phyloP scores from a whole-genome alignment of 2,797 vertebrate species.

The Macropus fuliginosus region DNA sequence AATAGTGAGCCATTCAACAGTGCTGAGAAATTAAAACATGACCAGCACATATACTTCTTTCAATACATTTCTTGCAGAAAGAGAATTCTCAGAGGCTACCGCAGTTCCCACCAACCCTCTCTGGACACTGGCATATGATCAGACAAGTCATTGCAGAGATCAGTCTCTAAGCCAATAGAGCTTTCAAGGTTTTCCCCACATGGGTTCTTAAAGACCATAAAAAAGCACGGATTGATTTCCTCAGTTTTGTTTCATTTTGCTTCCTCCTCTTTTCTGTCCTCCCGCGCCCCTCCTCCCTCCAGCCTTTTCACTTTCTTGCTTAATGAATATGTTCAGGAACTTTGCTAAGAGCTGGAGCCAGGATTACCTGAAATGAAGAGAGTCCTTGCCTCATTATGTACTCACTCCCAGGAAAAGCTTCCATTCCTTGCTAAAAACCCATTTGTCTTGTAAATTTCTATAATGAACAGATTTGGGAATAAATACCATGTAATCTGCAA shows the following conservation, averaged over 20 bases:
- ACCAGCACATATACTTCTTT: conserved; percentile 77
- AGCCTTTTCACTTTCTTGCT: conserved; percentile 1
- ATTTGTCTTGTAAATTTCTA: conserved; percentile 87
- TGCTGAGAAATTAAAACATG: conserved; percentile 78
- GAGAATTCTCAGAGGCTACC: conserved; percentile 65
- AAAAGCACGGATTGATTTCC: conserved; percentile 58
- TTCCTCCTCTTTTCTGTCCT: not conserved
- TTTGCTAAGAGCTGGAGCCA: conserved; percentile 75
- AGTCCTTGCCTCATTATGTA: conserved; percentile 71
- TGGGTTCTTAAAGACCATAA: conserved; percentile 80
- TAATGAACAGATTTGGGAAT: conserved; percentile 87
- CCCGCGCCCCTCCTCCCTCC: not conserved
- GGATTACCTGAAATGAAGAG: conserved; percentile 60
- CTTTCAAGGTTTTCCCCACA: conserved; percentile 82
- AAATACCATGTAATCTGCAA: conserved; percentile 86
- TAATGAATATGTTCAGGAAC: conserved; percentile 68
- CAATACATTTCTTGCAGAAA: conserved; percentile 72
- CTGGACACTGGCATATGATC: conserved; percentile 62
- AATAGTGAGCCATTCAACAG: conserved; percentile 81
- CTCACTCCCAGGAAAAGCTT: conserved; percentile 80
- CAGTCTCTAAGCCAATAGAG: conserved; percentile 78
- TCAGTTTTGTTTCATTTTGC: not conserved
- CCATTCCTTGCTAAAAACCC: conserved; percentile 82
- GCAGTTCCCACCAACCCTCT: not conserved
- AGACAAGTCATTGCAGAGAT: not conserved